phyloP scores from a whole-genome alignment of 2,888 invertebrate species.

The Melieria crassipennis region DNA sequence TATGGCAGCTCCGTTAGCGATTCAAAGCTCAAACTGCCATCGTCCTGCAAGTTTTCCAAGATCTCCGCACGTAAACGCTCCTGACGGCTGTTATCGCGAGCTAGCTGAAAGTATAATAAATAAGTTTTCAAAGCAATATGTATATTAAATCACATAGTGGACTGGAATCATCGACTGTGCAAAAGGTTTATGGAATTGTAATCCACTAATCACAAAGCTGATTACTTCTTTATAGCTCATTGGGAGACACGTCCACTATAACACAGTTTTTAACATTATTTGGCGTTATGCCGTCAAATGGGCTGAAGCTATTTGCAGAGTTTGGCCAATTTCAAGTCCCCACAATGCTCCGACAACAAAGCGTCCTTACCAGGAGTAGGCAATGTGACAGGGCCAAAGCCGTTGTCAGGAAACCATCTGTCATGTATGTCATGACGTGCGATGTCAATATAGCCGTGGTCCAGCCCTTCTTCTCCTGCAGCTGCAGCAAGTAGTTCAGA shows the following conservation, averaged over 20 bases:
- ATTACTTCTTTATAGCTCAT: too few relatives aligned
- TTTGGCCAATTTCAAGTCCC: too few relatives aligned
- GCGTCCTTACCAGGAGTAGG: conserved; percentile 48
- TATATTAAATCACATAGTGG: not conserved
- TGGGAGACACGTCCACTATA: too few relatives aligned
- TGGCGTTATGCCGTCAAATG: too few relatives aligned
- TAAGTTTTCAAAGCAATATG: not conserved
- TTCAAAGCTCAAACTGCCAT: conserved; percentile 52
- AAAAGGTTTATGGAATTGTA: not conserved
- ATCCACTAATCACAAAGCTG: too few relatives aligned
- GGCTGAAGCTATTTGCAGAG: not conserved
- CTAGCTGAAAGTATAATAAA: conserved; percentile 45
- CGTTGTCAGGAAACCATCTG: conserved; percentile 61
- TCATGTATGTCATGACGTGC: conserved; percentile 59
- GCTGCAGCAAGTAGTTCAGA: conserved; percentile 56
- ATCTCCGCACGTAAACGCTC: conserved; percentile 53
- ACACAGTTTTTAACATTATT: too few relatives aligned
- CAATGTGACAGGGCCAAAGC: conserved; percentile 52
- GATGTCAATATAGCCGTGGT: conserved; percentile 49
- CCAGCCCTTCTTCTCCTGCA: conserved; percentile 57
- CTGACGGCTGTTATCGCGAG: conserved; percentile 50
- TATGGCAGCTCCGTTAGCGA: conserved; percentile 53
- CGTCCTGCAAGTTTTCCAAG: conserved; percentile 33
- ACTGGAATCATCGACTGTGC: not conserved
- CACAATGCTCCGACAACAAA: not conserved